Evolutionary conservation across 2,797 vertebrate species (phyloP), one percentile per base, ranked within the genome.

Genomic region (Schizopygopsis pylzovi): DNA sequence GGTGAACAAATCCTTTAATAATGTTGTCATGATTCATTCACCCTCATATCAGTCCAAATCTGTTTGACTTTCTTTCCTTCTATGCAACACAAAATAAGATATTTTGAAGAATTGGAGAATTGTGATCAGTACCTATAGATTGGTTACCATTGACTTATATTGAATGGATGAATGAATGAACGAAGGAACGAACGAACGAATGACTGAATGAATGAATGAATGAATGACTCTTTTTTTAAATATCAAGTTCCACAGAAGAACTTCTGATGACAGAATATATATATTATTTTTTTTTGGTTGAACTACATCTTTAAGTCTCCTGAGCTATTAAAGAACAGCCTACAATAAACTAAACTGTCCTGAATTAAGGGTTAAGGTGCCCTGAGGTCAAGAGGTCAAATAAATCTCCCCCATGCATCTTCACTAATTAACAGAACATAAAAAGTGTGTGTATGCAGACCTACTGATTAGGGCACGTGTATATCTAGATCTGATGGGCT

Each of bases 361-460:
- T 41, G 77, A 90, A 86, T 84, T 68, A 43, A 82, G 84, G 83
- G 71, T 81, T 47, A 82, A 84, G 72, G 67, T 88, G 81, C 47
- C 81, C 85, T 75, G 54, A 78, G 79, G 85, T 85, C 84, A 87
- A 54, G 54, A 83, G 82, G 41, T 79, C 39, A 33, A 56, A 72
- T 76, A 82, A 43, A 52, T 84, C 56, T 49, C 47, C 8, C n/a
- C 79, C 0, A 10, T 75, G 22, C 54, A 65, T 88, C 68, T 80
- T 79, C 81, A 75, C 72, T 87, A 79, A 90, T 90, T 84, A 88
- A 72, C 52, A 77, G 33, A 85, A 79, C 78, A 84, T 81, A 81
- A 81, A 52, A 56, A 72, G 63, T 81, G 61, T 59, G 33, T 81
- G n/a, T 77, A 61, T 85, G 43, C 76, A 56, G 70, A 56, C 41